Evolutionary conservation across 2,888 invertebrate genomes (phyloP).

Genomic region (Cistogaster globosa): DNA sequence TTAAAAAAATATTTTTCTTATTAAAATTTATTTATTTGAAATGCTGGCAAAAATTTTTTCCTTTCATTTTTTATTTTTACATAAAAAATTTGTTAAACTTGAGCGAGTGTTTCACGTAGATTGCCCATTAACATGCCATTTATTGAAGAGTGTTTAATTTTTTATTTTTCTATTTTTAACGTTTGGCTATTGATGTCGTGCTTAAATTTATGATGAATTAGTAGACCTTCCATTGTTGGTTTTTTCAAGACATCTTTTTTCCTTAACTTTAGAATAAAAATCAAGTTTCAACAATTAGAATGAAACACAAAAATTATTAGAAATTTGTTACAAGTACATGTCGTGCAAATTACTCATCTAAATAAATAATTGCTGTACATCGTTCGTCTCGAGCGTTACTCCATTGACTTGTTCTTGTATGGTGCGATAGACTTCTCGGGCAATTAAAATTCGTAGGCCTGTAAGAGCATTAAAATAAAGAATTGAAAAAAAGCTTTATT

Average conservation of each 20-base stretch:
- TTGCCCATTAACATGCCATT: slow-evolving; percentile 46
- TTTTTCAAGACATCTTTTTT: slow-evolving; percentile 14
- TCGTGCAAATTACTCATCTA: slow-evolving; percentile 66
- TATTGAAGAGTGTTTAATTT: not conserved
- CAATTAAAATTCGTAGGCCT: slow-evolving; percentile 82
- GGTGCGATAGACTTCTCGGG: slow-evolving; percentile 62
- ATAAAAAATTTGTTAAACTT: not conserved
- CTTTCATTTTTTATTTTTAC: too few relatives aligned
- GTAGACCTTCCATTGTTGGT: slow-evolving; percentile 15
- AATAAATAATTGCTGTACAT: slow-evolving; percentile 60
- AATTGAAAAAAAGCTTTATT: slow-evolving; percentile 34
- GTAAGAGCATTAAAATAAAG: slow-evolving; percentile 42
- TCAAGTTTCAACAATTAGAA: not conserved
- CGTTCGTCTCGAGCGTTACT: slow-evolving; percentile 41
- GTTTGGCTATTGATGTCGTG: slow-evolving; percentile 1
- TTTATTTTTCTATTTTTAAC: not conserved
- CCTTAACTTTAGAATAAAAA: not conserved
- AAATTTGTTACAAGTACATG: slow-evolving; percentile 37
- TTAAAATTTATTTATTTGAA: too few relatives aligned
- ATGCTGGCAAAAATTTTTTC: too few relatives aligned
- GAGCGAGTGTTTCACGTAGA: not conserved
- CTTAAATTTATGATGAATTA: slow-evolving; percentile 13
- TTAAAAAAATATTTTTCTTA: too few relatives aligned
- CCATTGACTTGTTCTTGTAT: slow-evolving; percentile 22
- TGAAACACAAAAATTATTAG: not conserved